Percentiles rank a stretch among this genome's conserved stretches.
Evolutionary conservation across 2,888 invertebrate genomes (phyloP).

Genomic region (Machimus rusticus): DNA sequence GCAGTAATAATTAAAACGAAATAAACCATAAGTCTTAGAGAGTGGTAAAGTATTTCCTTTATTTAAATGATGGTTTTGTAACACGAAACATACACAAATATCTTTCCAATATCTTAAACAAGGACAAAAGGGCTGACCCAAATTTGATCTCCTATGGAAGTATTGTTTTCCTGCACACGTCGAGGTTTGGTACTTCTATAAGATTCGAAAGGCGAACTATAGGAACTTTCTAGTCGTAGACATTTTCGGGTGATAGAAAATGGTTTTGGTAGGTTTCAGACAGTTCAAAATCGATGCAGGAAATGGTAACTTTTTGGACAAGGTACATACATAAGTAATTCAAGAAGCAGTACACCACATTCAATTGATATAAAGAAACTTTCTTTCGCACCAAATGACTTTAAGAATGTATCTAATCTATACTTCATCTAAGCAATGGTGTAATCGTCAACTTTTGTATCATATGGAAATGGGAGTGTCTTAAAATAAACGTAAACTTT

Average conservation of each 20-base stretch:
- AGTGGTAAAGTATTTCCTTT: neutral
- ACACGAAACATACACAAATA: neutral
- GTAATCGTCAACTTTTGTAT: no score
- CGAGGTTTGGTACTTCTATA: neutral
- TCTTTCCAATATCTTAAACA: neutral
- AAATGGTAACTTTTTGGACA: neutral
- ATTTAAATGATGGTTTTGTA: neutral
- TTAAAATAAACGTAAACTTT: neutral
- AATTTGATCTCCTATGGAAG: neutral
- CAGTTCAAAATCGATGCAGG: neutral
- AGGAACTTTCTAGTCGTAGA: neutral
- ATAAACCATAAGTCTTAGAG: neutral
- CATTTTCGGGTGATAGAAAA: neutral
- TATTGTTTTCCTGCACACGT: neutral
- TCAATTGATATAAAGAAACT: no score
- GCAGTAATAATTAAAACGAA: neutral
- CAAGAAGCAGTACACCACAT: neutral
- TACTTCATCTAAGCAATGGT: no score
- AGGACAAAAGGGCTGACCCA: neutral
- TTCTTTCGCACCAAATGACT: no score
- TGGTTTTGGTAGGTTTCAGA: neutral
- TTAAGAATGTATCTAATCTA: no score
- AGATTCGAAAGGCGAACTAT: neutral
- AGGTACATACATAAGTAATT: neutral
- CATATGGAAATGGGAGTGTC: no score